Percentiles rank a stretch among this genome's conserved stretches.
Evolutionary conservation across 1,140 invertebrate species (phyloP).

Genomic region (Thalassaphorura encarpata): DNA sequence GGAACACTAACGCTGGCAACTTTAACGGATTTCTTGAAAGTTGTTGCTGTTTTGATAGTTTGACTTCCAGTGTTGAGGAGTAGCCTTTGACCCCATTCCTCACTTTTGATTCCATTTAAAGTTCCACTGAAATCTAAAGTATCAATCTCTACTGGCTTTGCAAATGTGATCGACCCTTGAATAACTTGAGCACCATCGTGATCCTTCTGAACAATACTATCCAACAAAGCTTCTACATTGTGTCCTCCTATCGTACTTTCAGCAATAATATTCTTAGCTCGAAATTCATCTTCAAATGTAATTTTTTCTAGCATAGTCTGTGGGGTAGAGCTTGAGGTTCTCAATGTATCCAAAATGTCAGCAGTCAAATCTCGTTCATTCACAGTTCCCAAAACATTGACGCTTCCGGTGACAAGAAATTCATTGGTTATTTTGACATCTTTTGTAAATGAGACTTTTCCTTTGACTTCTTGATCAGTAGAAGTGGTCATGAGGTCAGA

Average conservation of each 20-base stretch:
- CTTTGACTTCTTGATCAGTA: not conserved
- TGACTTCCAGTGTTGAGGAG: not conserved
- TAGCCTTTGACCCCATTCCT: not conserved
- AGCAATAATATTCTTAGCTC: not conserved
- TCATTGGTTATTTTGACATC: not conserved
- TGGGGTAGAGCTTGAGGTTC: not conserved
- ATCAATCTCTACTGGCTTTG: not conserved
- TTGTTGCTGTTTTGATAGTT: not conserved
- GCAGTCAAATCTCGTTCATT: not conserved
- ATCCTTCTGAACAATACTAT: not conserved
- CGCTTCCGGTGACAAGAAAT: not conserved
- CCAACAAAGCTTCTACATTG: not conserved
- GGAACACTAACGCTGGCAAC: not conserved
- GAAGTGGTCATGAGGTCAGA: not conserved
- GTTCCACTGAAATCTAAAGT: not conserved
- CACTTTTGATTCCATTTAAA: not conserved
- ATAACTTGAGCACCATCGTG: not conserved
- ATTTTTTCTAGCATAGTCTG: not conserved
- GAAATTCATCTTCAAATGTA: not conserved
- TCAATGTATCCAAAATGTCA: not conserved
- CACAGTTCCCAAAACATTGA: not conserved
- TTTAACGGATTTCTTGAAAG: not conserved
- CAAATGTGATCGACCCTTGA: slow-evolving; percentile 2
- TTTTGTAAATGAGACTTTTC: not conserved
- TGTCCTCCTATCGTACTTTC: not conserved